Percentiles rank a stretch among this genome's conserved stretches.
Evolutionary conservation across 2,888 invertebrate genomes (phyloP).

Genomic region (Cheilosia grossa): DNA sequence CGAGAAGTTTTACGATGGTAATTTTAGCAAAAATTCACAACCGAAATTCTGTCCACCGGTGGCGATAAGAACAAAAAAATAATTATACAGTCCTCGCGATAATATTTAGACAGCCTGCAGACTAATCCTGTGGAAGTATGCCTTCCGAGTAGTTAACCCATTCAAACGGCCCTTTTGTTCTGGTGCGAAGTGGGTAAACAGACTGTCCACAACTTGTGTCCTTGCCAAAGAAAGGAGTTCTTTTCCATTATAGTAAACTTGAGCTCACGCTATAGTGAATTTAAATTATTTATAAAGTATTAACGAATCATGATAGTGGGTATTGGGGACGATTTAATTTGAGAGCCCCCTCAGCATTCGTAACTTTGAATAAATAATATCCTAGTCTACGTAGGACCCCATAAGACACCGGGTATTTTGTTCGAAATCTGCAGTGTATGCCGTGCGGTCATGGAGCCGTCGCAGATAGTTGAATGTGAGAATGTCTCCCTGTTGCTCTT

Average conservation of each 20-base stretch:
- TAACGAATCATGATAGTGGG: conserved; percentile 14
- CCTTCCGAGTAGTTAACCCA: conserved; percentile 27
- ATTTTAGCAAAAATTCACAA: conserved; percentile 24
- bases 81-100: background rate
- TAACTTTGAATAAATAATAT: conserved; percentile 87
- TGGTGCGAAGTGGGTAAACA: conserved; percentile 24
- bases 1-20: conserved; percentile 5
- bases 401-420: conserved; percentile 86
- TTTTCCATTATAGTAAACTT: background rate
- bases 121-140: conserved; percentile 7
- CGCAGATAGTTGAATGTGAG: conserved; percentile 89
- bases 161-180: conserved; percentile 19
- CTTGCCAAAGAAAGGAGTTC: background rate
- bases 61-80: background rate
- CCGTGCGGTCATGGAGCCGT: conserved; percentile 88
- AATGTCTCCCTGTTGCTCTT: conserved; percentile 87
- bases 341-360: conserved; percentile 72
- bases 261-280: background rate
- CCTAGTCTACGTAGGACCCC: conserved; percentile 91
- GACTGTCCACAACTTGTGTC: background rate
- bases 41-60: background rate
- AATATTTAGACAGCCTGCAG: background rate
- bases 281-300: conserved; percentile 39
- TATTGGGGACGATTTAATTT: conserved; percentile 33
- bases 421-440: conserved; percentile 85